phyloP scores from a whole-genome alignment of 64 coral and sea anemone species.

The Acropora tenuis region DNA sequence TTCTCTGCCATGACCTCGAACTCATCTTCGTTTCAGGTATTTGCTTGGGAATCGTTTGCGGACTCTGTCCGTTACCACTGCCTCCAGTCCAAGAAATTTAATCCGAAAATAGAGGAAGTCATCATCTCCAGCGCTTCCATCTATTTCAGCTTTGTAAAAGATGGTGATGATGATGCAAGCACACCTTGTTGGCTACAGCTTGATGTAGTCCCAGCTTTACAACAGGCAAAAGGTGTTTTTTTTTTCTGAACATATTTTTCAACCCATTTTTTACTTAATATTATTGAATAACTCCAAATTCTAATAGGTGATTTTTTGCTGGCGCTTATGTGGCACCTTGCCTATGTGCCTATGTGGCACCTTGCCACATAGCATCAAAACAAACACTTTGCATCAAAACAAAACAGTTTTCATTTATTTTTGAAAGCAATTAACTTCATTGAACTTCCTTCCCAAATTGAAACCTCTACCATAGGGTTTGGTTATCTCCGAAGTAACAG shows the following conservation, averaged over 20 bases:
- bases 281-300: too few species aligned
- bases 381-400: too few species aligned
- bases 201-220: constrained; percentile 4
- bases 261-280: too few species aligned
- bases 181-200: constrained; percentile 58
- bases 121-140: constrained; percentile 39
- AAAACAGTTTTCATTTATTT: too few species aligned
- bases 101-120: not conserved
- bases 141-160: constrained; percentile 51
- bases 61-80: constrained; percentile 3
- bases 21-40: constrained; percentile 10
- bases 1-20: not conserved
- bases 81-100: constrained; percentile 21
- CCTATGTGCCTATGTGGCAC: too few species aligned
- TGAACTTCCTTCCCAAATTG: too few species aligned
- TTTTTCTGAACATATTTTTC: not conserved
- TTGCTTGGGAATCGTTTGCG: constrained; percentile 55
- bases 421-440: too few species aligned
- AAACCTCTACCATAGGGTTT: too few species aligned
- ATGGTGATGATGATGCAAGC: constrained; percentile 42
- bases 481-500: too few species aligned
- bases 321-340: too few species aligned
- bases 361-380: too few species aligned
- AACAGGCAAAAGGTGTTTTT: constrained; percentile 19
- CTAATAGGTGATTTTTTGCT: too few species aligned